These are phyloP conservation scores for Melanotaenia boesemani DNA, from an alignment of 2,797 vertebrate species.

Conservation along the genomic window DNA sequence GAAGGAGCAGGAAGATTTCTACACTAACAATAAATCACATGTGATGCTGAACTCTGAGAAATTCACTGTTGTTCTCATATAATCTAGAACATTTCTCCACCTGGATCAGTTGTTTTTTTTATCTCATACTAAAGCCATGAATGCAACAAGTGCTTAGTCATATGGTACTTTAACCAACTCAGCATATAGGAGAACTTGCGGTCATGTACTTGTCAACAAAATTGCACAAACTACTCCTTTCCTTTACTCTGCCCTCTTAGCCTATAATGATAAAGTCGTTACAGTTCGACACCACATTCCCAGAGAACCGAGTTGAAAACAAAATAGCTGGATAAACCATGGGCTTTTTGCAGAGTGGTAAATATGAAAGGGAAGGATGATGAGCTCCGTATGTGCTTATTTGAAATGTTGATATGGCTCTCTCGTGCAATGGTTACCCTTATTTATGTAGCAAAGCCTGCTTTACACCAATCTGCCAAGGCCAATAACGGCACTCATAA, in stretches of 20 bases:
- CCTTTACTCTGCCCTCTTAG: conserved; percentile 41
- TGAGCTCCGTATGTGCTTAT: conserved; percentile 72
- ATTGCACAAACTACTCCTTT: background rate
- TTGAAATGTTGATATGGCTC: conserved; percentile 70
- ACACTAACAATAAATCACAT: conserved; percentile 9
- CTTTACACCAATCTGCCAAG: conserved; percentile 74
- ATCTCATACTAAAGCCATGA: background rate
- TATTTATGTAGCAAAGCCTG: conserved; percentile 78
- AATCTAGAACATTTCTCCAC: background rate
- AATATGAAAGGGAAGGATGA: conserved; percentile 70
- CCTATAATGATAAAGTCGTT: conserved; percentile 58
- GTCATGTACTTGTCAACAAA: conserved; percentile 25
- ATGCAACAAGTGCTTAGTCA: conserved; percentile 5
- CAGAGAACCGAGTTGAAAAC: conserved; percentile 48
- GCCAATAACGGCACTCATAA: conserved; percentile 66
- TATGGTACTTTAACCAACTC: conserved; percentile 4
- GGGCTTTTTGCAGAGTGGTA: conserved; percentile 52
- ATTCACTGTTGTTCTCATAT: conserved; percentile 4
- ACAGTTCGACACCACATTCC: conserved; percentile 33
- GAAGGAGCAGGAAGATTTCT: conserved; percentile 14
- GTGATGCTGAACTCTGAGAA: conserved; percentile 16
- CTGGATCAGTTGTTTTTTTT: conserved; percentile 2
- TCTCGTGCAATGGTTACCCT: conserved; percentile 72
- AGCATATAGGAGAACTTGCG: conserved; percentile 12
- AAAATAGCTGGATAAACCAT: conserved; percentile 57